Evolutionary conservation across 2,888 invertebrate species (phyloP).

Genomic region (Dusona sp.): DNA sequence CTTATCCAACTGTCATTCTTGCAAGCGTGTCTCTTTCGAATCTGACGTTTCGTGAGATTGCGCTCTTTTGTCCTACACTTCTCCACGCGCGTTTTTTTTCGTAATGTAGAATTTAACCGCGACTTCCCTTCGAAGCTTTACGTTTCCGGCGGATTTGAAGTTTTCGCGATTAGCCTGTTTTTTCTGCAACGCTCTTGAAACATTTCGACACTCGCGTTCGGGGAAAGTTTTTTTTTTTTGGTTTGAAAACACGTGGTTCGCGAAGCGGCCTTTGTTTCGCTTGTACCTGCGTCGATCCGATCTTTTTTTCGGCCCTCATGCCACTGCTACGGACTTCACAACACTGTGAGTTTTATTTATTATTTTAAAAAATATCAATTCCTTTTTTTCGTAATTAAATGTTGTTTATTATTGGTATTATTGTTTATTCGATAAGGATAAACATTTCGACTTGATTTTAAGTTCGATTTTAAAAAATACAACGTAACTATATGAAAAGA

Average conservation of each 20-base stretch:
- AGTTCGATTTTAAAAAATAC: not conserved
- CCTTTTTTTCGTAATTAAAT: not conserved
- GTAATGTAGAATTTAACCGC: not conserved
- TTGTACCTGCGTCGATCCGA: constrained; percentile 23
- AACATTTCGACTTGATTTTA: not conserved
- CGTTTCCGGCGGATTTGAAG: not conserved
- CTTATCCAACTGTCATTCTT: constrained; percentile 75
- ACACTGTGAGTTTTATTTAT: constrained; percentile 21
- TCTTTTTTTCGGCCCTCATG: constrained; percentile 17
- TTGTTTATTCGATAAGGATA: no score
- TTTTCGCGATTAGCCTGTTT: constrained; percentile 10
- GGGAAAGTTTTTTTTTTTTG: not conserved
- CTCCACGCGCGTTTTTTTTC: not conserved
- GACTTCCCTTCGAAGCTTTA: not conserved
- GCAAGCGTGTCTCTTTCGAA: constrained; percentile 52
- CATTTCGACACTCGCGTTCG: not conserved
- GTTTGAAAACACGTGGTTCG: constrained; percentile 34
- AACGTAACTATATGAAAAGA: not conserved
- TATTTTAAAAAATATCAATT: not conserved
- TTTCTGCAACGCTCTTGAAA: not conserved
- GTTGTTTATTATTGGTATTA: not conserved
- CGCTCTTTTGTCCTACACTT: constrained; percentile 23
- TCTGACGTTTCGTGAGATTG: constrained; percentile 63
- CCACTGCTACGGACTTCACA: constrained; percentile 25
- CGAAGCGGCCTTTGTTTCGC: constrained; percentile 26